Evolutionary conservation across 2,888 invertebrate species (phyloP), one percentile per base, ranked within the genome.

Genomic region (Drosophila recens): DNA sequence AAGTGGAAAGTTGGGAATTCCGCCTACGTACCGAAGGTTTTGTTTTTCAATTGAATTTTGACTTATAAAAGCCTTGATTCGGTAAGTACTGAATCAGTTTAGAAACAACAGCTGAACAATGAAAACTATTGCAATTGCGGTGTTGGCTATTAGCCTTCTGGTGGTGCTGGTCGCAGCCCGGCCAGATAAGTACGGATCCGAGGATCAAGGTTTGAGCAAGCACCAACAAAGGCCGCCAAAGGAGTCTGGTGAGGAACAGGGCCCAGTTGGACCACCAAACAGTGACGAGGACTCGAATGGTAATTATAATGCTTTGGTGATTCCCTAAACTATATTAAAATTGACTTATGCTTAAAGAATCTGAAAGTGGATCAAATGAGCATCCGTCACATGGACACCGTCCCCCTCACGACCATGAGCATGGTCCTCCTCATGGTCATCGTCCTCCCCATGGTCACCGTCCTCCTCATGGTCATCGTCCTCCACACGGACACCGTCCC

Each of bases 41-140:
- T 11, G 10, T 38, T 11, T 17, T 3, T 6, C 9, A 13, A 9
- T 9, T 38, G 15, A 13, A 6, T 6, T 13, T 2, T 9, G 10
- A 2, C 36, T 13, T 62, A 79, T 76, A 79, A 79, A 69, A 69
- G 48, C 11, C 9, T 0, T 9, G 17, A 5, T 17, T 17, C 3
- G 3, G 5, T n/a, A 3, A 33, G 27, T 10, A 27, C 1, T 49
- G n/a, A 27, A 53, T 38, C 53, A 58, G 70, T 75, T 33, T 1
- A 15, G 8, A 64, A 27, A 4, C 2, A 69, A 53, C 40, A 52
- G 56, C n/a, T n/a, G 10, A 17, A 20, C 45, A 51, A 76, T 76
- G 61, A 53, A 46, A 53, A 17, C 30, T 11, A 11, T 61, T n/a
- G 33, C 11, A 45, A 40, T 75, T 43, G 40, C 30, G 10, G 20